Evolutionary conservation across 2,888 invertebrate genomes (phyloP).

Genomic region (Acleris sparsana): DNA sequence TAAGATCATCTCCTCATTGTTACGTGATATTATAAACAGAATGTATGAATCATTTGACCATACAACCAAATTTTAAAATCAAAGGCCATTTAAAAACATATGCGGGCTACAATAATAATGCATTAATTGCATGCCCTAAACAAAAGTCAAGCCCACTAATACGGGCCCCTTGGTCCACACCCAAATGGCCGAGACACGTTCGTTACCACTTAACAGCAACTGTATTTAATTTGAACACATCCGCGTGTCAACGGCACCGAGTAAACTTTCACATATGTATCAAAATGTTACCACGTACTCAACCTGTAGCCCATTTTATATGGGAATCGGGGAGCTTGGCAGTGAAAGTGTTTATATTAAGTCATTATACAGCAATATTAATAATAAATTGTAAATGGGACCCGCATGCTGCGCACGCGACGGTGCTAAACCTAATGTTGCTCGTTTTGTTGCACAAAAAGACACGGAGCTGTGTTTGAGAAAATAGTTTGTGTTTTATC

Average conservation of each 20-base stretch:
- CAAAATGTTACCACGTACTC: too few relatives aligned
- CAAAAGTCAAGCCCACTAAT: slow-evolving; percentile 23
- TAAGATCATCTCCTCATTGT: too few relatives aligned
- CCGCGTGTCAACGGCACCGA: too few relatives aligned
- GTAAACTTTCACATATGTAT: too few relatives aligned
- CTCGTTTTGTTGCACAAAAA: slow-evolving; percentile 37
- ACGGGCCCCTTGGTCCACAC: slow-evolving; percentile 25
- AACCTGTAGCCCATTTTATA: too few relatives aligned
- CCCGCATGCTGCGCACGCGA: slow-evolving; percentile 63
- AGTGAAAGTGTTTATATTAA: slow-evolving; percentile 11
- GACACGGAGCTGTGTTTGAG: not conserved
- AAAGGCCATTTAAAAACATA: slow-evolving; percentile 7
- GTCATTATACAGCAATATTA: slow-evolving; percentile 28
- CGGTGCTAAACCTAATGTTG: slow-evolving; percentile 47
- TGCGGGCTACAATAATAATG: slow-evolving; percentile 34
- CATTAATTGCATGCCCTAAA: slow-evolving; percentile 33
- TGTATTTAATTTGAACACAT: too few relatives aligned
- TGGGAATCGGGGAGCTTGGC: too few relatives aligned
- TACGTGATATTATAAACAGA: not conserved
- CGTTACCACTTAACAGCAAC: not conserved
- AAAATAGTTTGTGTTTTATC: too few relatives aligned
- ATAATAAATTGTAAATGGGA: slow-evolving; percentile 29
- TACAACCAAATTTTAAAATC: slow-evolving; percentile 19
- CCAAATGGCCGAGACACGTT: slow-evolving; percentile 6
- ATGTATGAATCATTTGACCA: not conserved